Evolutionary conservation across 1,140 invertebrate species (phyloP), one percentile per base, ranked within the genome.

Genomic region (Paraescarpia echinospica): DNA sequence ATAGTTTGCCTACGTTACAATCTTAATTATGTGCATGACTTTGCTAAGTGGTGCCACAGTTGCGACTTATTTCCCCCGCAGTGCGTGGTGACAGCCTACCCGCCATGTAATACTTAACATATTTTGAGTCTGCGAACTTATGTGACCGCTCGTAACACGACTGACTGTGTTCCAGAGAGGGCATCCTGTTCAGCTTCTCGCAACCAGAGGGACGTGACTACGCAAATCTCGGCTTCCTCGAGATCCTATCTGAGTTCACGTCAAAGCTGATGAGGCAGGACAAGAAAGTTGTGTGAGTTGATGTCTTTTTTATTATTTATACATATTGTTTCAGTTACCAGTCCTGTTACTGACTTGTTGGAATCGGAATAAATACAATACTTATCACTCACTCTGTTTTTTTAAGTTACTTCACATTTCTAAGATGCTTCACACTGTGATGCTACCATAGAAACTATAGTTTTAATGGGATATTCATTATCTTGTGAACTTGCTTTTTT

Each of bases 181-280:
- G 98, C 48, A 99, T 99, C 93, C 96, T 98, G 33, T 99, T 99
- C 96, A 98, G 98, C 31, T 97, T 99, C 31, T 97, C 97, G 92
- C 96, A 97, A 27, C 96, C 97, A 93, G 97, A 97, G 93, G 97
- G 97, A 12, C 97, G 97, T 34, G 97, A 98, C 27, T 98, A 98
- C 12, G 96, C 96, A 34, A 98, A 99, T 96, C 96, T 99, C 41
- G 97, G 98, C 0, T 99, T 99, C 96, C 96, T 99, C 31, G 99
- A 99, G 97, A 98, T 99, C 93, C 96, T 99, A 0, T 97, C 98
- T 90, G 99, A 99, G 96, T 99, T 99, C 95, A 99, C 98, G 22
- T 98, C 98, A 96, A 99, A 99, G 96, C 96, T 99, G 34, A 97
- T 99, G 94, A 98, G 98, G 95, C 98, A 99, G 95, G 99, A 99